Evolutionary conservation across 2,797 vertebrate species (phyloP).

Genomic region (Passerculus sandwichensis): DNA sequence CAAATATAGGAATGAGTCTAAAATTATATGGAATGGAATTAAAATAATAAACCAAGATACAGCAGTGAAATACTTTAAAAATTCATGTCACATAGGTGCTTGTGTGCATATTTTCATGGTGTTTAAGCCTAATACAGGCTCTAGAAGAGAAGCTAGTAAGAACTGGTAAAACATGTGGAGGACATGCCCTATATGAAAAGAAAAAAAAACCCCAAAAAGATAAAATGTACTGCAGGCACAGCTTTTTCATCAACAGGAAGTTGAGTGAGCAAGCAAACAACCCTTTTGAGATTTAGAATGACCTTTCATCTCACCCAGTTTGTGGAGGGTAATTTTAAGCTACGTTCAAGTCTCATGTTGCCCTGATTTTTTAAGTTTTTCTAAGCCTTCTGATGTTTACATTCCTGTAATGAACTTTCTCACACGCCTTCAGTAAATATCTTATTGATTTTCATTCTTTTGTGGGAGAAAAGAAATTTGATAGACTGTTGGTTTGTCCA

Average conservation of each 20-base stretch:
- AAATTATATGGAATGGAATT: background rate
- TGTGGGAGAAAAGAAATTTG: too few relatives aligned
- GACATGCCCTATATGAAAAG: background rate
- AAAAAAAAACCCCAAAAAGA: background rate
- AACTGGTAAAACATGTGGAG: background rate
- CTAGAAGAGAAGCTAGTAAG: background rate
- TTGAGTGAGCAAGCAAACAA: background rate
- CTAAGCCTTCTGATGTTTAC: too few relatives aligned
- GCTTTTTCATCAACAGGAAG: background rate
- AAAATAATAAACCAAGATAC: background rate
- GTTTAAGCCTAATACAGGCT: background rate
- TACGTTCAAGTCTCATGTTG: background rate
- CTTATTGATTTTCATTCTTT: too few relatives aligned
- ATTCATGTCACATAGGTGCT: accelerated
- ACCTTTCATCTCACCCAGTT: background rate
- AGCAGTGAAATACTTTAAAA: background rate
- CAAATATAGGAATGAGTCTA: background rate
- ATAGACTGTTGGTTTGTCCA: too few relatives aligned
- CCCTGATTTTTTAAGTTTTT: too few relatives aligned
- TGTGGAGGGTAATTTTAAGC: background rate
- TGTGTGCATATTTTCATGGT: background rate
- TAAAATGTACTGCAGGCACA: background rate
- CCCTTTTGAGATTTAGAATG: background rate
- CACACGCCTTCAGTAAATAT: too few relatives aligned
- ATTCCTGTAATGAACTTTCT: too few relatives aligned